Evolutionary conservation across 2,888 invertebrate genomes (phyloP), one percentile per base, ranked within the genome.

Genomic region (Cephus pygmeus): DNA sequence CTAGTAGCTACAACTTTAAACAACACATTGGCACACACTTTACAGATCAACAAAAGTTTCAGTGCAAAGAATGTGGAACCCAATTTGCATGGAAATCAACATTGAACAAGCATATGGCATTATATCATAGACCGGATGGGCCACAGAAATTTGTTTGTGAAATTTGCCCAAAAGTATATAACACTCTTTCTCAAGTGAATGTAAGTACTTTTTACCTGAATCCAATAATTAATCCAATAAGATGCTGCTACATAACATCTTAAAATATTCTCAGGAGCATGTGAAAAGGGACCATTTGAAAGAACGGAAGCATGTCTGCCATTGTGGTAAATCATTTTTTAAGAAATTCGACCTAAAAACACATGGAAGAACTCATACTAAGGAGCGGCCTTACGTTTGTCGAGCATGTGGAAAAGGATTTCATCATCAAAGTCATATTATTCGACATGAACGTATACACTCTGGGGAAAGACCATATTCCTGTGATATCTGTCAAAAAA

Each of bases 41-140:
- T 77, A 84, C 84, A 3, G 90, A 91, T 73, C 88, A 89, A 73
- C 89, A 90, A 80, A 89, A 88, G 56, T 91, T 90, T 80, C 86
- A 87, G 31, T 92, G 91, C 79, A 86, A 88, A 77, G 85, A 88
- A 68, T 92, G 91, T 78, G 88, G 88, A 3, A 83, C 87, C 69
- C 87, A 88, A 0, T 92, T 91, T 77, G 91, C 91, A 0, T 91
- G 91, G 91, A 91, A 91, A 81, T 90, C 91, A 4, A 91, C 91
- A 0, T 81, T 91, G 34, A 91, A 91, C 73, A 92, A 91, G 79
- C 91, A 92, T 79, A 86, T 90, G 30, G 85, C 87, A 0, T 88
- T 85, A 35, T 85, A 87, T 79, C 91, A 91, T 76, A 84, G 87
- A 69, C 85, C 86, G 1, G 88, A 89, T 69, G 88, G 88, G 11